These are phyloP conservation scores for Centrocercus urophasianus DNA, from an alignment of 2,113 vertebrate genomes.

Conservation along the genomic window DNA sequence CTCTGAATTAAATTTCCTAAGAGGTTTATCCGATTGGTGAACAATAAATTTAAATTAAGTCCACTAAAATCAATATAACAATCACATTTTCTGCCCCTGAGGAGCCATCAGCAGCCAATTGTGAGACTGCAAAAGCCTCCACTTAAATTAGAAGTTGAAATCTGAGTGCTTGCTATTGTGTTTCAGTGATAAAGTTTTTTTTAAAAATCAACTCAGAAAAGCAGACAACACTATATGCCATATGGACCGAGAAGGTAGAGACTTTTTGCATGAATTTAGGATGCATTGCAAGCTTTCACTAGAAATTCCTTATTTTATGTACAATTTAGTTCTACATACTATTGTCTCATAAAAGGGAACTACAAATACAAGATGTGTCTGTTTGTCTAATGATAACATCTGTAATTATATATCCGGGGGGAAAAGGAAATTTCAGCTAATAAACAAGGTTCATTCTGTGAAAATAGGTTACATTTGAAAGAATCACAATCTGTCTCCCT, in stretches of 20 bases:
- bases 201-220: background rate
- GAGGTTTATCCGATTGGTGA: constrained; percentile 41
- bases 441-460: background rate
- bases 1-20: constrained; percentile 45
- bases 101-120: constrained; percentile 2
- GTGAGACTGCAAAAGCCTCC: constrained; percentile 24
- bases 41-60: constrained; percentile 65
- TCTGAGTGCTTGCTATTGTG: background rate
- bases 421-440: constrained; percentile 25
- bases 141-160: background rate
- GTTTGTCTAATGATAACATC: constrained; percentile 36
- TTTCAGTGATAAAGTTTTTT: background rate
- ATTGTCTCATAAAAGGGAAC: background rate
- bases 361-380: background rate
- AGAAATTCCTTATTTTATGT: background rate
- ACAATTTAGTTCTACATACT: background rate
- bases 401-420: background rate
- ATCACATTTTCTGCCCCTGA: background rate
- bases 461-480: constrained; percentile 48
- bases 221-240: background rate
- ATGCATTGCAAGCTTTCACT: background rate
- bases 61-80: constrained; percentile 47
- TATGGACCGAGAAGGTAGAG: background rate
- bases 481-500: background rate
- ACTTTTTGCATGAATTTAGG: background rate